phyloP scores from a whole-genome alignment of 2,113 vertebrate genomes.

The Erinaceus europaeus region DNA sequence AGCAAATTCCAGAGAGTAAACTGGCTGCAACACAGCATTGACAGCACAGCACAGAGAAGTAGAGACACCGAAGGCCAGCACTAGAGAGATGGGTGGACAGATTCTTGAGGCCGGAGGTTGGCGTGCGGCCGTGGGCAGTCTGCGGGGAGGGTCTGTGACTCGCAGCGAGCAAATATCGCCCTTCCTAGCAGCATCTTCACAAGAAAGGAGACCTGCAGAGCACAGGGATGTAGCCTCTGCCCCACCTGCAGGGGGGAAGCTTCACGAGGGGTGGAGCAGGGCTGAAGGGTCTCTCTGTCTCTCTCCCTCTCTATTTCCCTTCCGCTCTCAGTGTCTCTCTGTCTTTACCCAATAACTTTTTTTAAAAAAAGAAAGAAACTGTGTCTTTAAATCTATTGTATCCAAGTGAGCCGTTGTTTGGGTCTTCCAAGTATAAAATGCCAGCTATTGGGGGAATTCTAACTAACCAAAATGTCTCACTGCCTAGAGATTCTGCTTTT shows the following conservation, averaged over 20 bases:
- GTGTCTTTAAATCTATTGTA: constrained; percentile 9
- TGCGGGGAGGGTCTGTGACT: too few species aligned
- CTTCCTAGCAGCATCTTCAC: not conserved
- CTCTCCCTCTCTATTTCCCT: too few species aligned
- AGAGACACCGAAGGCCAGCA: not conserved
- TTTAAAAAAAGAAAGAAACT: constrained; percentile 36
- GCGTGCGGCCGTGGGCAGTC: too few species aligned
- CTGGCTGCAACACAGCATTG: too few species aligned
- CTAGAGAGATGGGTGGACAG: not conserved
- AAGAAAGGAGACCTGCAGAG: not conserved
- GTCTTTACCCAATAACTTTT: not conserved
- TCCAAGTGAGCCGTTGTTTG: constrained; percentile 11
- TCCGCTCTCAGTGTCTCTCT: too few species aligned
- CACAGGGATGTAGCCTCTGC: too few species aligned
- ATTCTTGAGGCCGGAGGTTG: too few species aligned
- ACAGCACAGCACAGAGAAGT: not conserved
- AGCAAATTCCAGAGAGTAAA: not conserved
- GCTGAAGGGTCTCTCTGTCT: not conserved
- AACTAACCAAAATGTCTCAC: constrained; percentile 19
- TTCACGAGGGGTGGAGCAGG: not conserved
- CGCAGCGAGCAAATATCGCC: too few species aligned
- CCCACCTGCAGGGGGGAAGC: not conserved
- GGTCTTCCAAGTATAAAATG: not conserved
- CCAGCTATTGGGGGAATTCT: not conserved
- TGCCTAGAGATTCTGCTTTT: constrained; percentile 1